Percentiles rank a stretch among this genome's conserved stretches.
Conservation (phyloP, 2,113 vertebrate species). For the Chunga burmeisteri region DNA sequence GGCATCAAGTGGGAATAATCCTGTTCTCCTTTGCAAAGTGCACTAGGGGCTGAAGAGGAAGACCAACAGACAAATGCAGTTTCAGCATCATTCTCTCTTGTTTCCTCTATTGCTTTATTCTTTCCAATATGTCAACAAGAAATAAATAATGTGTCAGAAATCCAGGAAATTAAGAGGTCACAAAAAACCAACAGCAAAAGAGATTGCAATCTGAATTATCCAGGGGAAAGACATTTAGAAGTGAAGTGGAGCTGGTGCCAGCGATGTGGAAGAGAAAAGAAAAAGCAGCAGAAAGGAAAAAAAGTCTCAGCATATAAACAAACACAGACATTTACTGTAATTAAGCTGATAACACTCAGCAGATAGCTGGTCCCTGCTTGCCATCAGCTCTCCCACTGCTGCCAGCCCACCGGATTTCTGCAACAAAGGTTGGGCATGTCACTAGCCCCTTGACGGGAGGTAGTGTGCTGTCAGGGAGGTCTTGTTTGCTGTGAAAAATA, state of each 20-base stretch:
- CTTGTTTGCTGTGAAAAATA: conserved; percentile 19
- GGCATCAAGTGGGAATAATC: not conserved
- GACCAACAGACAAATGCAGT: not conserved
- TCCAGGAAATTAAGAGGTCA: not conserved
- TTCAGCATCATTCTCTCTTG: not conserved
- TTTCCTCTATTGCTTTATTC: not conserved
- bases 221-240: not conserved
- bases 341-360: not conserved
- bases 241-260: not conserved
- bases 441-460: not conserved
- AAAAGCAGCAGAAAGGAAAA: not conserved
- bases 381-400: not conserved
- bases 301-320: not conserved
- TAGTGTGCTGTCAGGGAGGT: not conserved
- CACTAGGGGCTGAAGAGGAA: not conserved
- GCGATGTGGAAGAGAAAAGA: not conserved
- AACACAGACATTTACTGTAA: not conserved
- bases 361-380: not conserved
- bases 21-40: not conserved
- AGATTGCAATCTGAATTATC: conserved; percentile 17
- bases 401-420: not conserved
- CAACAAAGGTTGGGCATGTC: not conserved
- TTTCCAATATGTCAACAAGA: not conserved
- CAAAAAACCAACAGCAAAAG: not conserved
- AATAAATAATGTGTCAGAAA: not conserved